Evolutionary conservation across 2,797 vertebrate genomes (phyloP), one percentile per base, ranked within the genome.

Genomic region (Hemitrygon akajei): DNA sequence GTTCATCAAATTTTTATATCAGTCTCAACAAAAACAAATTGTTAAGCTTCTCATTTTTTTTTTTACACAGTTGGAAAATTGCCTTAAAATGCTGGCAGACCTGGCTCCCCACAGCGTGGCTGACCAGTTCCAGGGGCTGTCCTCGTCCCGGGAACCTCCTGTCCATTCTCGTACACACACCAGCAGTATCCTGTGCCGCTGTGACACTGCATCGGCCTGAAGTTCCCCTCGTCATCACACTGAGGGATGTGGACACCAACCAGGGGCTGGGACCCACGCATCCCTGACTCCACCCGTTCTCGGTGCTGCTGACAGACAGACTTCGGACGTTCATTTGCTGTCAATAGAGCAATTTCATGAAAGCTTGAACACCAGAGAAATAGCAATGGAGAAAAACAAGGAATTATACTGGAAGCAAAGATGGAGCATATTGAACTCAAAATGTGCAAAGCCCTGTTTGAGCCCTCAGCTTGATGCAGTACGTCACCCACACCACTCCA

Each of bases 41-140:
- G 18, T 73, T 73, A 18, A 73, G 22, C 71, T 73, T 73, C 3
- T 73, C 69, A 16, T 71, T 73, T 73, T 73, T 71, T 71, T 71
- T 25, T 25, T 3, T 16, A 73, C 30, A 81, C 6, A 18, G 34
- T 40, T 40, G n/a, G 37, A 81, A 81, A 12, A 22, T 0, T 37
- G 7, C 12, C 11, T 16, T 37, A 37, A 89, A 69, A 22, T 63
- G 0, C 58, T 86, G 82, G 75, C 69, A 92, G 40, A 92, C 91
- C 91, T 75, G 71, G 27, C 20, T 16, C 37, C 25, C 30, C 84
- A 87, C 84, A 87, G 58, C 98, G 99, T 0, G 98, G 97, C 0
- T 98, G 98, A 40, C 96, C 97, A 94, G 96, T 97, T 7, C 96
- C 97, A 0, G 98, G 97, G 18, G n/a, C n/a, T n/a, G n/a, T n/a